Conservation (phyloP, 2,888 invertebrate species). For the Amphipoea lucens region DNA sequence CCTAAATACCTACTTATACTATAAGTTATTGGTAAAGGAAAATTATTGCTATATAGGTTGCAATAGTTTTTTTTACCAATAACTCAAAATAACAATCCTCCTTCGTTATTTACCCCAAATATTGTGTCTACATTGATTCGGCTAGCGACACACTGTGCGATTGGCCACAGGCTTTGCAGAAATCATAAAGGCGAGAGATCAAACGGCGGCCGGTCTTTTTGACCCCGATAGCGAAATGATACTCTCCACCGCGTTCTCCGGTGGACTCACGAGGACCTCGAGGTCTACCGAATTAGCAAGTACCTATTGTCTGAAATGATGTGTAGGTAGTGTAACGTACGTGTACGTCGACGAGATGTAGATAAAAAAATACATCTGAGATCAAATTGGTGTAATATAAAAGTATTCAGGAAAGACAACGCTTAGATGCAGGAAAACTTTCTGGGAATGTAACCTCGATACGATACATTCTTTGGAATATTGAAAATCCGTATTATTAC, state of each 20-base stretch:
- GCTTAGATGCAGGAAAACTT: not conserved
- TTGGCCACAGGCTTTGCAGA: slow-evolving; percentile 69
- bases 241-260: slow-evolving; percentile 66
- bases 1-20: no score
- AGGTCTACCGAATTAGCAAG: slow-evolving; percentile 64
- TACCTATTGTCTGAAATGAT: slow-evolving; percentile 45
- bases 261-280: slow-evolving; percentile 66
- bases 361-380: not conserved
- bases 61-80: not conserved
- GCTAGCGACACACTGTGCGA: slow-evolving; percentile 53
- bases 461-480: not conserved
- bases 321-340: slow-evolving; percentile 14
- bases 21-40: no score
- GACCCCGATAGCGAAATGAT: slow-evolving; percentile 80
- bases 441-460: not conserved
- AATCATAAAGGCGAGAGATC: slow-evolving; percentile 82
- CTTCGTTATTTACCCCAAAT: not conserved
- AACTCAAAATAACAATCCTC: not conserved
- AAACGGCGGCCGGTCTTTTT: slow-evolving; percentile 78
- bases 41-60: no score
- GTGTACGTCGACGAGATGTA: not conserved
- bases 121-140: slow-evolving; percentile 45
- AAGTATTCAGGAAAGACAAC: not conserved
- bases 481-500: not conserved
- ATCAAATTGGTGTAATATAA: not conserved